Evolutionary conservation across 92 coral and sea anemone species (phyloP).

Genomic region (Phenganax marumi): DNA sequence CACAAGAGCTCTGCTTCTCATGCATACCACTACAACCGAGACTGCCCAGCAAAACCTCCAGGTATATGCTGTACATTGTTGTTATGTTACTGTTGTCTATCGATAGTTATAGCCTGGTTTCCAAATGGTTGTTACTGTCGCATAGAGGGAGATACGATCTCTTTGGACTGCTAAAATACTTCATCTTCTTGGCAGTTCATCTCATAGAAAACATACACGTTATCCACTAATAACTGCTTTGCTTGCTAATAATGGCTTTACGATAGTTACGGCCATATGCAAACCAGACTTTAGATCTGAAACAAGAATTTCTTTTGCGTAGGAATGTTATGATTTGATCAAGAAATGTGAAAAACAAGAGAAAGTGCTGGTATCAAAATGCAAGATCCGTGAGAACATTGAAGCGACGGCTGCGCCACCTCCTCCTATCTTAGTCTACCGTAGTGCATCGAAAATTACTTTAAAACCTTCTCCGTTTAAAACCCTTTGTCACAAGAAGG

Average conservation of each 20-base stretch:
- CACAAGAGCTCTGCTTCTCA: conserved; percentile 80
- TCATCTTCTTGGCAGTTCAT: too few species aligned
- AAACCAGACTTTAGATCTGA: too few species aligned
- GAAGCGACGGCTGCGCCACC: conserved; percentile 62
- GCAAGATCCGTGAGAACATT: conserved; percentile 44
- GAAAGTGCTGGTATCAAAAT: conserved; percentile 58
- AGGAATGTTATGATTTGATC: conserved; percentile 89
- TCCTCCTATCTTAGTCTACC: conserved; percentile 74
- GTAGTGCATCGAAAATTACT: conserved; percentile 73
- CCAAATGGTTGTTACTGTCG: background rate
- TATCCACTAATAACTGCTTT: too few species aligned
- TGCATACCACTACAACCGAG: conserved; percentile 72
- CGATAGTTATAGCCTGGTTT: background rate
- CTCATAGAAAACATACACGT: too few species aligned
- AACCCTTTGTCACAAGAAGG: conserved; percentile 71
- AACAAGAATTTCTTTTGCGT: background rate
- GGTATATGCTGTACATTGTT: conserved; percentile 60
- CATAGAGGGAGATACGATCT: too few species aligned
- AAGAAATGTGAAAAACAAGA: conserved; percentile 85
- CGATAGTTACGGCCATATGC: too few species aligned
- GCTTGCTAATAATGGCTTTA: too few species aligned
- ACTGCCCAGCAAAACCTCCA: conserved; percentile 71
- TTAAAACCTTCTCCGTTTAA: conserved; percentile 79
- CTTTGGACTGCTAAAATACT: too few species aligned
- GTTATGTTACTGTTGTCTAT: background rate